Evolutionary conservation across 2,113 vertebrate species (phyloP).

Genomic region (Lanius ludovicianus): DNA sequence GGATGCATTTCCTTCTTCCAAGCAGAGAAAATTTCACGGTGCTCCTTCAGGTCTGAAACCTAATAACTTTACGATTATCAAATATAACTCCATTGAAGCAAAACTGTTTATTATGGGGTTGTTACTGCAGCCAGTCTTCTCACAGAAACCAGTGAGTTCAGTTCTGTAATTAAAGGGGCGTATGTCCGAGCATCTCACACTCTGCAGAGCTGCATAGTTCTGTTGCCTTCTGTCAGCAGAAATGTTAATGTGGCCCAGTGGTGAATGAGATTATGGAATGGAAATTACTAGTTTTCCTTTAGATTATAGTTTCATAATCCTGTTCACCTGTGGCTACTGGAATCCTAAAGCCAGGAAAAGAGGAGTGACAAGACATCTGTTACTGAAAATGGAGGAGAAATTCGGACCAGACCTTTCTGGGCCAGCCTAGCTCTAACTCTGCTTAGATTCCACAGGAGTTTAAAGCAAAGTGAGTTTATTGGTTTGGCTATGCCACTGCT

Average conservation of each 20-base stretch:
- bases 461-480: background rate
- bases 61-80: background rate
- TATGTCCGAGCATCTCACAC: rapidly evolving
- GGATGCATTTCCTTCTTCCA: background rate
- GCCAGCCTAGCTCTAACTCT: background rate
- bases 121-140: background rate
- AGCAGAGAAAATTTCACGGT: too few species aligned
- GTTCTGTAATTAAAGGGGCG: background rate
- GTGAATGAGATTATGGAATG: background rate
- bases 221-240: background rate
- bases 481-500: background rate
- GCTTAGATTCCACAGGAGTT: background rate
- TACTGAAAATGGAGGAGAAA: background rate
- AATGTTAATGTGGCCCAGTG: background rate
- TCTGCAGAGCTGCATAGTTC: rapidly evolving
- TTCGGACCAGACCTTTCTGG: background rate
- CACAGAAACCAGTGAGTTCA: background rate
- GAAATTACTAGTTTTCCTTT: background rate
- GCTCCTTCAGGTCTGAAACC: background rate
- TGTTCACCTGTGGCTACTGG: background rate
- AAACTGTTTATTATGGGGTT: rapidly evolving
- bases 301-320: background rate
- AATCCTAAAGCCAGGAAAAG: background rate
- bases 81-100: background rate
- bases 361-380: background rate